Conservation (phyloP, 2,888 invertebrate species). For the Macrosoma leucophasiata region DNA sequence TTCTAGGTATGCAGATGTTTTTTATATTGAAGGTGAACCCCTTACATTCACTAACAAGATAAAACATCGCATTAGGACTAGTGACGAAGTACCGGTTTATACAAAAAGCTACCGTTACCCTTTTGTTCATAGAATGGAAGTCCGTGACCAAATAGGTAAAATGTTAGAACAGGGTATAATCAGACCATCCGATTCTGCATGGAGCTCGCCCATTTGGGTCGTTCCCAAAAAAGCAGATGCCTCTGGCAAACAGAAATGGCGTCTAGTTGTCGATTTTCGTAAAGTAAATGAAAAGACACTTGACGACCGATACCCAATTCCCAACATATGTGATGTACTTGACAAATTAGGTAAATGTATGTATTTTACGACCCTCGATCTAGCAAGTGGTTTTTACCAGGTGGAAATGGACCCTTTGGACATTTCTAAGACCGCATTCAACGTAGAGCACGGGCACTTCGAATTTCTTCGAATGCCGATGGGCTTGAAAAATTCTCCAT, state of each 20-base stretch:
- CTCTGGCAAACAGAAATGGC: slow-evolving; percentile 16
- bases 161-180: slow-evolving; percentile 19
- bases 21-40: slow-evolving; percentile 10
- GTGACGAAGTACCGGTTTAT: slow-evolving; percentile 14
- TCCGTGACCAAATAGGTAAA: slow-evolving; percentile 15
- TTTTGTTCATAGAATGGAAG: slow-evolving; percentile 13
- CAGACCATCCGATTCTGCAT: slow-evolving; percentile 17
- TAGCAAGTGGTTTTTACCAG: slow-evolving; percentile 23
- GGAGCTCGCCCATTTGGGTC: slow-evolving; percentile 18
- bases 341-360: slow-evolving; percentile 4
- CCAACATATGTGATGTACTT: neutral
- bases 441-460: slow-evolving; percentile 28
- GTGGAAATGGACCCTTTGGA: slow-evolving; percentile 21
- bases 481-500: slow-evolving; percentile 28
- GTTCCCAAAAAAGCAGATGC: slow-evolving; percentile 17
- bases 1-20: slow-evolving; percentile 9
- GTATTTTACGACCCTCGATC: slow-evolving; percentile 21
- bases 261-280: slow-evolving; percentile 26
- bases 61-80: slow-evolving; percentile 12
- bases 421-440: slow-evolving; percentile 28
- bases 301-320: slow-evolving; percentile 18
- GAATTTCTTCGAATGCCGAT: slow-evolving; percentile 32
- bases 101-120: slow-evolving; percentile 19
- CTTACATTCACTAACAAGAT: slow-evolving; percentile 11
- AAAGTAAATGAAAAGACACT: slow-evolving; percentile 22